Percentiles rank a stretch among this genome's conserved stretches.
Evolutionary conservation across 2,888 invertebrate genomes (phyloP).

Genomic region (Euproctis similis): DNA sequence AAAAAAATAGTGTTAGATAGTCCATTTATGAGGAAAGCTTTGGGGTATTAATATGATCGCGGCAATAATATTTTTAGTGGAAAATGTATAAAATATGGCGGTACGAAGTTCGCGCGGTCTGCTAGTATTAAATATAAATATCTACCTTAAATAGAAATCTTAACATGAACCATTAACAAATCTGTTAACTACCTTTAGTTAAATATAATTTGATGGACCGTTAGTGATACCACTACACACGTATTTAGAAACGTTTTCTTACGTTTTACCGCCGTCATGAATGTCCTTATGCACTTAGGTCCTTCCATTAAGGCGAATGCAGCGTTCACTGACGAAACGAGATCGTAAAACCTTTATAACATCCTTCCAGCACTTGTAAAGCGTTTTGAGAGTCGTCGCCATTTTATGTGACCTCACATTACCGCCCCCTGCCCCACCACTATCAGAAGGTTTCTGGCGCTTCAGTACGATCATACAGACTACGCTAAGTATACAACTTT

Average conservation of each 20-base stretch:
- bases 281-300: slow-evolving; percentile 73
- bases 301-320: slow-evolving; percentile 72
- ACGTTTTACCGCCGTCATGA: slow-evolving; percentile 59
- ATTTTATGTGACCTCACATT: slow-evolving; percentile 62
- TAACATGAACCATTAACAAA: no score
- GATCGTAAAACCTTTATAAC: slow-evolving; percentile 74
- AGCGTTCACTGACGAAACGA: slow-evolving; percentile 67
- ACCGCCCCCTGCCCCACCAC: slow-evolving; percentile 35
- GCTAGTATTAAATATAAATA: no score
- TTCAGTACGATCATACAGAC: slow-evolving; percentile 30
- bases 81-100: no score
- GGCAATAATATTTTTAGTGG: no score
- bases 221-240: slow-evolving; percentile 35
- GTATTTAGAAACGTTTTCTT: slow-evolving; percentile 43
- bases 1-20: no score
- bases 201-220: slow-evolving; percentile 47
- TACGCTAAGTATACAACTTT: slow-evolving; percentile 38
- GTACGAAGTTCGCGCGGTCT: no score
- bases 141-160: no score
- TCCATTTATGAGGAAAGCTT: no score
- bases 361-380: slow-evolving; percentile 75
- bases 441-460: slow-evolving; percentile 41
- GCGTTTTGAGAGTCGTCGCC: slow-evolving; percentile 62
- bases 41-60: no score
- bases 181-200: no score